Percentiles rank a stretch among this genome's conserved stretches.
Evolutionary conservation across 2,113 vertebrate species (phyloP).

Genomic region (Perccottus glenii): DNA sequence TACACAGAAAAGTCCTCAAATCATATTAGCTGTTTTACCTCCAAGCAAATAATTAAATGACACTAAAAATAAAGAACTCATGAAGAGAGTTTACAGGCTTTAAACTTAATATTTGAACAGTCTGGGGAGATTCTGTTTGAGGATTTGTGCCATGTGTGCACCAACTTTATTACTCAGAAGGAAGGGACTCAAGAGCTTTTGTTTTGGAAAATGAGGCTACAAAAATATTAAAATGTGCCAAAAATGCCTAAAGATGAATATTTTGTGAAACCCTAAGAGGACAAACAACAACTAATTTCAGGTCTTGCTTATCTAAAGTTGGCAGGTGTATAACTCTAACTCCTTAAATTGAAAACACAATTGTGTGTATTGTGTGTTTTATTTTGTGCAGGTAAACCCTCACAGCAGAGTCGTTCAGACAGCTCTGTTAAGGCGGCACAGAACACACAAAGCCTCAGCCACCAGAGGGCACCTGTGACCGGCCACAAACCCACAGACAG

Average conservation of each 20-base stretch:
- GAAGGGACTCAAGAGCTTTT: constrained; percentile 10
- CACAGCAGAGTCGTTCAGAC: constrained; percentile 58
- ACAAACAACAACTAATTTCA: constrained; percentile 7
- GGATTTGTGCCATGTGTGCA: constrained; percentile 7
- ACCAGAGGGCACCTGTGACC: constrained; percentile 70
- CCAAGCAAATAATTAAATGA: too few relatives aligned
- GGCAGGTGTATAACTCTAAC: background rate
- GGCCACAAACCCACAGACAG: constrained; percentile 69
- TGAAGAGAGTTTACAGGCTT: constrained; percentile 6
- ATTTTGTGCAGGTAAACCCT: constrained; percentile 56
- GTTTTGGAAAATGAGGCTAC: constrained; percentile 4
- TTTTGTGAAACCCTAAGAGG: background rate
- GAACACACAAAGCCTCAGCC: constrained; percentile 76
- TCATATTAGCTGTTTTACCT: too few relatives aligned
- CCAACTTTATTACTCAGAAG: constrained; percentile 13
- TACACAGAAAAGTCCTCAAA: too few relatives aligned
- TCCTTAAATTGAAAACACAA: too few relatives aligned
- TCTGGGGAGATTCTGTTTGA: constrained; percentile 4
- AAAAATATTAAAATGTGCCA: constrained; percentile 7
- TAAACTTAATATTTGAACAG: constrained; percentile 3
- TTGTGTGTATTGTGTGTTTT: background rate
- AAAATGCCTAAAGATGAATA: constrained; percentile 4
- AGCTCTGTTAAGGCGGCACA: constrained; percentile 43
- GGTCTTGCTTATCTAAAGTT: background rate
- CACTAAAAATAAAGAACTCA: too few relatives aligned